phyloP scores from a whole-genome alignment of 2,888 invertebrate species.

The Pelosia muscerda region DNA sequence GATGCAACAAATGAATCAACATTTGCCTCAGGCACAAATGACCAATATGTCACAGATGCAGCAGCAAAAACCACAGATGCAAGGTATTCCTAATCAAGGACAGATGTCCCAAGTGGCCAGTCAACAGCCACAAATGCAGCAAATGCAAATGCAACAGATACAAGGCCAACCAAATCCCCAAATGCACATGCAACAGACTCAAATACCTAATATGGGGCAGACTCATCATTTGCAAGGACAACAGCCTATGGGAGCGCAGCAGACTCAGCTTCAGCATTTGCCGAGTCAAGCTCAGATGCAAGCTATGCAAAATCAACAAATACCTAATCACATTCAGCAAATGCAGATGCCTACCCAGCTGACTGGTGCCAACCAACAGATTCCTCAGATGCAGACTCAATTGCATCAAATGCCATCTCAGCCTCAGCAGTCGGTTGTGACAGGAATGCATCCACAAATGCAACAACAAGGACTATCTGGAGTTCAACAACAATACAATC shows the following conservation, averaged over 20 bases:
- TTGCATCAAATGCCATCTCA: constrained; percentile 84
- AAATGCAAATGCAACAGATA: constrained; percentile 85
- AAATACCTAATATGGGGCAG: constrained; percentile 82
- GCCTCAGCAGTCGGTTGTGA: constrained; percentile 82
- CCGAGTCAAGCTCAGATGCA: constrained; percentile 84
- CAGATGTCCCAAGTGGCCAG: constrained; percentile 80
- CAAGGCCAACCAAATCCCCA: constrained; percentile 81
- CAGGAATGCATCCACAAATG: constrained; percentile 84
- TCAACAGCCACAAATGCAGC: constrained; percentile 84
- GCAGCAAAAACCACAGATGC: constrained; percentile 84
- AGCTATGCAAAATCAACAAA: constrained; percentile 85
- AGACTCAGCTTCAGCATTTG: constrained; percentile 83
- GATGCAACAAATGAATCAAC: constrained; percentile 84
- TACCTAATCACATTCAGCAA: constrained; percentile 85
- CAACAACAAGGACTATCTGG: constrained; percentile 81
- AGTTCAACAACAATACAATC: constrained; percentile 85
- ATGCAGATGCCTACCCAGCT: constrained; percentile 83
- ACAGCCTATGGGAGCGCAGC: constrained; percentile 79
- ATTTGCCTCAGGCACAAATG: constrained; percentile 80
- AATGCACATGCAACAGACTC: constrained; percentile 84
- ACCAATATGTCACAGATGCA: constrained; percentile 84
- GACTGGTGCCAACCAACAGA: constrained; percentile 79
- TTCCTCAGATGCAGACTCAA: constrained; percentile 84
- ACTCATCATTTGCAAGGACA: constrained; percentile 81
- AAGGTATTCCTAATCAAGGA: constrained; percentile 80